Evolutionary conservation across 2,888 invertebrate species (phyloP).

Genomic region (Papilio gigon): DNA sequence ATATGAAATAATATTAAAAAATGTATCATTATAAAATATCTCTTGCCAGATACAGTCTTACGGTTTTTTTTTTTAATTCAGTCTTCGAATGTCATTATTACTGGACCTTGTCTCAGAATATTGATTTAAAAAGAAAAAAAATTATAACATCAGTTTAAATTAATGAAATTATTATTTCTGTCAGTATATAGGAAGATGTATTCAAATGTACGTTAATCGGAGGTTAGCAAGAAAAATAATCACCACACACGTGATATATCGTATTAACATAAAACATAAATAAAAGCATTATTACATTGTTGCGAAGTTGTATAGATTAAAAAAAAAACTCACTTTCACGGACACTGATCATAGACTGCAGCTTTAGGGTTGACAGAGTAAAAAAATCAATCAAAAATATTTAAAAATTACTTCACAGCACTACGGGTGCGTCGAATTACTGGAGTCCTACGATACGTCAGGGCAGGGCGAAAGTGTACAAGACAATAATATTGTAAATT

Average conservation of each 20-base stretch:
- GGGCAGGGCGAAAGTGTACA: constrained; percentile 19
- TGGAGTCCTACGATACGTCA: constrained; percentile 17
- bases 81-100: no score
- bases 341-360: constrained; percentile 12
- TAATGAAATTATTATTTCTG: neutral
- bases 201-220: neutral
- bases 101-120: no score
- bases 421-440: neutral
- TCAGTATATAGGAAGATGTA: neutral
- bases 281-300: neutral
- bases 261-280: no score
- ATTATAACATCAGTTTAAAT: no score
- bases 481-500: constrained; percentile 16
- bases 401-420: neutral
- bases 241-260: neutral
- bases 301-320: neutral
- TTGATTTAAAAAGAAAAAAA: no score
- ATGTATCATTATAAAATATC: neutral
- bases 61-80: no score
- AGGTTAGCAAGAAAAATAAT: neutral
- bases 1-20: neutral
- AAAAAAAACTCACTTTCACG: constrained; percentile 25
- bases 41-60: neutral
- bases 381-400: neutral
- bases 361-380: neutral